Conservation (phyloP, 2,888 invertebrate species). For the Chelonus formosanus region DNA sequence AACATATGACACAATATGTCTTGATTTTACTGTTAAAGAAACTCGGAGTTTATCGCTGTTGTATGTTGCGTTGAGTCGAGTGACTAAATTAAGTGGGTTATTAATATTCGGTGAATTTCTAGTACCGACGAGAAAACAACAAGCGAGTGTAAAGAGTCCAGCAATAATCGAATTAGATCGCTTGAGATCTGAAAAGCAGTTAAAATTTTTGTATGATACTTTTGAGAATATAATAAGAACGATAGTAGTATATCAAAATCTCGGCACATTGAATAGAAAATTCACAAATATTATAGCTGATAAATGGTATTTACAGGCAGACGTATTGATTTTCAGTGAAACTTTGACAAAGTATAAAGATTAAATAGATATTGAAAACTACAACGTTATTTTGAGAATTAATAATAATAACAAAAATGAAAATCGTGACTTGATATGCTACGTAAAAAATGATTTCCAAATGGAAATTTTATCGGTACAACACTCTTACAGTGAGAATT, state of each 20-base stretch:
- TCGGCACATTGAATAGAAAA: conserved; percentile 17
- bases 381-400: too few species aligned
- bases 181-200: not conserved
- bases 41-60: not conserved
- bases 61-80: conserved; percentile 17
- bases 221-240: conserved; percentile 5
- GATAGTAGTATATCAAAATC: conserved; percentile 27
- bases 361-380: too few species aligned
- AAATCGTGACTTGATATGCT: too few species aligned
- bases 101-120: conserved; percentile 20
- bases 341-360: too few species aligned
- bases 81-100: conserved; percentile 20
- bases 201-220: conserved; percentile 16
- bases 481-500: too few species aligned
- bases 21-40: not conserved
- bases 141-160: not conserved
- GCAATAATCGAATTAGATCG: conserved; percentile 1
- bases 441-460: too few species aligned
- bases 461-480: too few species aligned
- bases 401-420: too few species aligned
- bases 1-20: conserved; percentile 9
- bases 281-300: too few species aligned
- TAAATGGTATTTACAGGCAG: too few species aligned
- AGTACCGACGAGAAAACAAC: not conserved
- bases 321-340: too few species aligned